These are phyloP conservation scores for Delia radicum DNA, from an alignment of 1,140 invertebrate genomes.

Conservation along the genomic window DNA sequence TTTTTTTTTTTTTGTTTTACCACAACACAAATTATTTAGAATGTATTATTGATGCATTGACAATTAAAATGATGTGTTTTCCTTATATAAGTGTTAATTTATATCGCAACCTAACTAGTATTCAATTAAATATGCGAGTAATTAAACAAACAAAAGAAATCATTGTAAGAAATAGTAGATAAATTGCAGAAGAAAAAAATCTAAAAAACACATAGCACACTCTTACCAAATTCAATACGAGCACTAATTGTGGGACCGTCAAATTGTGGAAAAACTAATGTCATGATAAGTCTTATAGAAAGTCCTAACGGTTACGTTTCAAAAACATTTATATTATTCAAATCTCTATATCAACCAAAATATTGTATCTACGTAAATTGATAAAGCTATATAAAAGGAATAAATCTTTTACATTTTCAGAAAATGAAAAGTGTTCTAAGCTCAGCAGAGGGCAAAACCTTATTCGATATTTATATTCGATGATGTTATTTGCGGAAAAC, in stretches of 20 bases:
- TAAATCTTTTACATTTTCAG: background rate
- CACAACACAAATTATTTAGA: background rate
- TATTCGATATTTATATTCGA: slow-evolving; percentile 53
- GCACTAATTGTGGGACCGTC: slow-evolving; percentile 41
- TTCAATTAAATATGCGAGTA: slow-evolving; percentile 33
- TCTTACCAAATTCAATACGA: slow-evolving; percentile 42
- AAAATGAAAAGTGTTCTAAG: slow-evolving; percentile 22
- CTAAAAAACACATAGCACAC: slow-evolving; percentile 32
- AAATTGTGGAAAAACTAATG: slow-evolving; percentile 49
- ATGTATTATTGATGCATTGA: background rate
- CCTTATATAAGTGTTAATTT: background rate
- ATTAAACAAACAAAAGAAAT: slow-evolving; percentile 30
- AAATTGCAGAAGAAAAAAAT: background rate
- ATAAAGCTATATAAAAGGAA: slow-evolving; percentile 31
- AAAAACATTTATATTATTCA: slow-evolving; percentile 48
- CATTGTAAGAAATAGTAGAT: slow-evolving; percentile 30
- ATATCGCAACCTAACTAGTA: background rate
- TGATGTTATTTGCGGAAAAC: slow-evolving; percentile 49
- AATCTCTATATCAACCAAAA: slow-evolving; percentile 43
- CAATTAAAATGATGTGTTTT: background rate
- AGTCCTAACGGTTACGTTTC: slow-evolving; percentile 48
- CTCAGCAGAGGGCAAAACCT: slow-evolving; percentile 29
- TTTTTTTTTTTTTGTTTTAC: background rate
- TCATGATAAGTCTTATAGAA: slow-evolving; percentile 43
- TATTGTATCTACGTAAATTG: slow-evolving; percentile 36